A percentile compares a stretch with the other conserved stretches of the same genome.
Evolutionary conservation across 2,888 invertebrate genomes (phyloP).

Genomic region (Ceriagrion tenellum): DNA sequence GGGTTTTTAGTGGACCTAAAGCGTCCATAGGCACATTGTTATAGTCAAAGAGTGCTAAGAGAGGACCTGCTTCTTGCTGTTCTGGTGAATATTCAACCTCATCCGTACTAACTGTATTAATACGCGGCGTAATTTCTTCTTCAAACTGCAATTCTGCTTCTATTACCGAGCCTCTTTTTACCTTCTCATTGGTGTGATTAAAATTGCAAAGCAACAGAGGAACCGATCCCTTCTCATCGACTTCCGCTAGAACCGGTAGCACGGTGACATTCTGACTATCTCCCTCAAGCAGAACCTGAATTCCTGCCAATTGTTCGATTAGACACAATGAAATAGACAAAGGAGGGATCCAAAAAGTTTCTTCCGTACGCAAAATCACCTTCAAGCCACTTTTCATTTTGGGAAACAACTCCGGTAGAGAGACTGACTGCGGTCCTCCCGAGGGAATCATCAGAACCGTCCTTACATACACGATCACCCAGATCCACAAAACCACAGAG

Average conservation of each 20-base stretch:
- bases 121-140: background rate
- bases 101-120: background rate
- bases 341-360: background rate
- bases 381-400: too few relatives aligned
- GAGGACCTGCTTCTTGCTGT: background rate
- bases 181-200: background rate
- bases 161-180: background rate
- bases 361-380: too few relatives aligned
- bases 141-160: background rate
- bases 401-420: too few relatives aligned
- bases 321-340: background rate
- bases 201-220: background rate
- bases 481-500: too few relatives aligned
- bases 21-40: background rate
- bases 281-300: background rate
- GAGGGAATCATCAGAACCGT: too few relatives aligned
- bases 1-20: background rate
- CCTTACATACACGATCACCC: too few relatives aligned
- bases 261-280: background rate
- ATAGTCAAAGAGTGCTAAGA: background rate
- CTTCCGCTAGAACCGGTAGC: background rate
- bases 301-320: background rate
- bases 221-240: background rate
- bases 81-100: background rate
- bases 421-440: background rate